Conservation (phyloP, 1,140 invertebrate genomes). For the Aphelenchoides besseyi region DNA sequence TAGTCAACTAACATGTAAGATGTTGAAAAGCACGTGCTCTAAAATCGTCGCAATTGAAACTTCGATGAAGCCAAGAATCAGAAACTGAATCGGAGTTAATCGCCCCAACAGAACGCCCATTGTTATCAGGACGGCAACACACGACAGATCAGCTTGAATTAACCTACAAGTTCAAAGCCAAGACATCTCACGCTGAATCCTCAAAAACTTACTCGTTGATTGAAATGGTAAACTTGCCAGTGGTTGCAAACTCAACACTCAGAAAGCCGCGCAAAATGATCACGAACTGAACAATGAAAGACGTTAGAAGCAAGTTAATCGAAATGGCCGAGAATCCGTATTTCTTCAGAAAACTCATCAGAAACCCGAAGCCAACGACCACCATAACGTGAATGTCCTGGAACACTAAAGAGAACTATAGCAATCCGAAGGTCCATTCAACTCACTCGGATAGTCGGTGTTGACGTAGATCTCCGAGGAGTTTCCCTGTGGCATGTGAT, state of each 20-base stretch:
- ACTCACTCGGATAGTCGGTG: constrained; percentile 49
- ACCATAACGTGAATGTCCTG: constrained; percentile 62
- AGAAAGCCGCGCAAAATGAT: constrained; percentile 57
- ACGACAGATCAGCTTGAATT: constrained; percentile 65
- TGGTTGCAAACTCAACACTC: constrained; percentile 45
- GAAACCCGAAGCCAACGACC: constrained; percentile 49
- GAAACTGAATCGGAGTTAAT: constrained; percentile 62
- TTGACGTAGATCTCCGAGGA: constrained; percentile 46
- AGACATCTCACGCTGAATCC: background rate
- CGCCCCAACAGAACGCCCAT: constrained; percentile 68
- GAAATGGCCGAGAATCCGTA: constrained; percentile 86
- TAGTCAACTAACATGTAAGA: constrained; percentile 34
- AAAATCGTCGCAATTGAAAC: constrained; percentile 63
- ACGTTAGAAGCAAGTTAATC: constrained; percentile 76
- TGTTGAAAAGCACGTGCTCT: constrained; percentile 64
- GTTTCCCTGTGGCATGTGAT: constrained; percentile 34
- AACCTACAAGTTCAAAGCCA: constrained; percentile 47
- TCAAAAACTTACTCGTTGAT: constrained; percentile 55
- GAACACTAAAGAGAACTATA: constrained; percentile 48
- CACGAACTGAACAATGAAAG: constrained; percentile 58
- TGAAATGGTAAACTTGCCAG: constrained; percentile 56
- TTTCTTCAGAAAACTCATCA: constrained; percentile 63
- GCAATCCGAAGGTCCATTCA: background rate
- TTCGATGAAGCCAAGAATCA: constrained; percentile 66
- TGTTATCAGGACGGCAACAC: constrained; percentile 66